Evolutionary conservation across 2,888 invertebrate species (phyloP).

Genomic region (Creontiades dilutus): DNA sequence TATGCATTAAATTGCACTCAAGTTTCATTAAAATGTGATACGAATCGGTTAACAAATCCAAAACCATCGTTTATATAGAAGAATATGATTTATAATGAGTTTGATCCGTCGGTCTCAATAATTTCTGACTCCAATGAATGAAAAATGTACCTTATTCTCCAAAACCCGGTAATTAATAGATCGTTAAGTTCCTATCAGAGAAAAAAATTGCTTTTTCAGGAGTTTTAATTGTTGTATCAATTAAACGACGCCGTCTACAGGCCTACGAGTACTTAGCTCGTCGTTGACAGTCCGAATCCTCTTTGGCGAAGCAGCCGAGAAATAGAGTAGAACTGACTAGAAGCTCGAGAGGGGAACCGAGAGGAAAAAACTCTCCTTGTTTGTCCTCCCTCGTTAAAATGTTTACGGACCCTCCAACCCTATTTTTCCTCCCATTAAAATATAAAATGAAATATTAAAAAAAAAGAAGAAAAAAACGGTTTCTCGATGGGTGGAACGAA

Average conservation of each 20-base stretch:
- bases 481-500: background rate
- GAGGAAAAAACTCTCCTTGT: slow-evolving; percentile 15
- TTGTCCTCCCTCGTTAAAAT: slow-evolving; percentile 40
- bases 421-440: slow-evolving; percentile 34
- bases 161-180: too few relatives aligned
- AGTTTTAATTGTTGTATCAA: background rate
- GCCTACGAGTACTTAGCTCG: background rate
- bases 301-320: background rate
- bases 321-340: background rate
- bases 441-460: slow-evolving; percentile 41
- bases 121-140: too few relatives aligned
- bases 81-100: too few relatives aligned
- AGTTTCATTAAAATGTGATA: too few relatives aligned
- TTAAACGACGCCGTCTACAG: background rate
- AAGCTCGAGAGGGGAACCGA: background rate
- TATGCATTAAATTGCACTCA: too few relatives aligned
- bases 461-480: background rate
- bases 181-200: too few relatives aligned
- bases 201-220: background rate
- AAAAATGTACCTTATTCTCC: too few relatives aligned
- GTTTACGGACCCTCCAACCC: slow-evolving; percentile 38
- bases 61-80: too few relatives aligned
- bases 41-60: too few relatives aligned
- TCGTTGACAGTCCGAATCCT: slow-evolving; percentile 19
- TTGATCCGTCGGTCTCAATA: too few relatives aligned